A percentile compares a stretch with the other conserved stretches of the same genome.
Evolutionary conservation across 1,140 invertebrate species (phyloP).

Genomic region (Hycleus phaleratus): DNA sequence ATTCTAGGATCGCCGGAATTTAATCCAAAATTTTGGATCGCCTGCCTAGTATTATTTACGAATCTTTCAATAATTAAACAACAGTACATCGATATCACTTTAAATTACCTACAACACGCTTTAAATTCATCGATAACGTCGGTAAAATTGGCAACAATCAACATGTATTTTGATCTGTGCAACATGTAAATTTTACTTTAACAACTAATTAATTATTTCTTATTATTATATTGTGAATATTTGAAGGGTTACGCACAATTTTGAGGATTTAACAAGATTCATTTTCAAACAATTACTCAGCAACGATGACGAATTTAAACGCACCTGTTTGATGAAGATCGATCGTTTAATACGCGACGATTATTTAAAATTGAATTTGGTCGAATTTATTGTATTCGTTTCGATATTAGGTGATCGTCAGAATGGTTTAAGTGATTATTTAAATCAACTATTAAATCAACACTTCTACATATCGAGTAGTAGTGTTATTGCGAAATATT

Average conservation of each 20-base stretch:
- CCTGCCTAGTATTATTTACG: conserved; percentile 1
- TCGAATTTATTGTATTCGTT: conserved; percentile 4
- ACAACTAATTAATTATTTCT: neutral
- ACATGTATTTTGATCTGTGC: conserved; percentile 7
- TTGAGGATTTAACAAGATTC: conserved; percentile 3
- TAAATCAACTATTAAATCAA: neutral
- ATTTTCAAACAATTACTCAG: conserved; percentile 5
- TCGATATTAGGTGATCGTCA: conserved; percentile 1
- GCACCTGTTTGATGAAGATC: conserved; percentile 4
- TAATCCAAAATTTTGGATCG: conserved; percentile 8
- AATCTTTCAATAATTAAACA: conserved; percentile 2
- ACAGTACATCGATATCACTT: neutral
- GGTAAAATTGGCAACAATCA: conserved; percentile 3
- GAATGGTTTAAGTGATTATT: conserved; percentile 4
- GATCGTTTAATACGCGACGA: conserved; percentile 9
- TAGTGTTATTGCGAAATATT: neutral
- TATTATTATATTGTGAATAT: neutral
- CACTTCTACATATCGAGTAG: conserved; percentile 1
- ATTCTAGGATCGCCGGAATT: conserved; percentile 4
- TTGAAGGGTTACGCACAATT: conserved; percentile 3
- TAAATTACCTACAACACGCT: conserved; percentile 1
- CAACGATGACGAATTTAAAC: conserved; percentile 1
- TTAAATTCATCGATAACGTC: conserved; percentile 1
- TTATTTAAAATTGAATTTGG: conserved; percentile 7
- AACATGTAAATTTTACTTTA: neutral